Base-by-base conservation (phyloP, 2,888 invertebrate genomes). In the Pandemis corylana region DNA sequence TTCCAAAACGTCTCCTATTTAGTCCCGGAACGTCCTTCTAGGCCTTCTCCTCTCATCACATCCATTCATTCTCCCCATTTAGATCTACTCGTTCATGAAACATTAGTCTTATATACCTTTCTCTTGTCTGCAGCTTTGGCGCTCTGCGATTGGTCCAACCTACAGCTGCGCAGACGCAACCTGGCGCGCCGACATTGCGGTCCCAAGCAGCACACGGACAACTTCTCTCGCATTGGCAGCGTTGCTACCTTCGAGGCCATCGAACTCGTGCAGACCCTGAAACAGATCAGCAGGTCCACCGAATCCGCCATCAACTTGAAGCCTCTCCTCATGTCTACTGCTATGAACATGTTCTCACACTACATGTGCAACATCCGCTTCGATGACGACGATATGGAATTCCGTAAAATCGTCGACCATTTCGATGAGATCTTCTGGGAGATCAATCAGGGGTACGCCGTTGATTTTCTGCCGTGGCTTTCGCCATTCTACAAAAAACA, bases 371-470 rank as follows among this genome's bases (percentile, higher is more conserved):
- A 96, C n/a, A 95, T 96, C 0, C 94, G 97, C 2, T 97, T 97
- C 82, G 95, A 96, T 59, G 95, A 96, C 72, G 95, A 96, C 0
- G 97, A 98, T 79, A 73, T 82, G 0, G 96, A 96, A 20, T 98
- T 98, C 90, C 92, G 95, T 66, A 93, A 94, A 73, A 95, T 97
- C 7, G 97, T 97, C 0, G 92, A 96, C 41, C 95, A 95, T 74
- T 98, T 98, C 86, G 98, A 98, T 82, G 96, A 97, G 80, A 97
- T 98, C 68, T 98, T 98, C 91, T 98, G 97, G 97, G 98, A 98
- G 85, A 98, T 98, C 78, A 98, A 98, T 87, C 97, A 97, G 82
- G 98, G 98, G 0, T 98, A 97, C 86, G 97, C 97, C 0, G 95
- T 98, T 0, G 98, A 98, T 83, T 98, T 98, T 83, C 84, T 98